Base-by-base conservation (phyloP, 2,888 invertebrate species). In the Acanthosepion esculentum region DNA sequence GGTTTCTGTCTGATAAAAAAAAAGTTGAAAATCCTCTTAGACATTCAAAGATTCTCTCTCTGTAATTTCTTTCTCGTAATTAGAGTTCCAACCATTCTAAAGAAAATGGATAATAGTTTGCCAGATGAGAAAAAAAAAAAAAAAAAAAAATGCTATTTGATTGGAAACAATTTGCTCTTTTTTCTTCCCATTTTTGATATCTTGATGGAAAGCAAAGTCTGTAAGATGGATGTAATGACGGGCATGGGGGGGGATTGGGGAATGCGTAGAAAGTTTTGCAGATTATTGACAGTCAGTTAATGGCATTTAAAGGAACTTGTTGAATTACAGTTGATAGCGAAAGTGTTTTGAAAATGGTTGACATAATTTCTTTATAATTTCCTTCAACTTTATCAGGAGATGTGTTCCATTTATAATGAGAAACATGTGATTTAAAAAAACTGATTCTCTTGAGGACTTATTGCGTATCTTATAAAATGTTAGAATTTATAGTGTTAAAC, bases 201-300 rank as follows among this genome's bases (percentile, higher is more conserved):
- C n/a, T 78, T 78, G 78, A 78, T 78, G 15, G n/a, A 78, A 15
- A 78, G 33, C 0, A 18, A n/a, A 78, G 78, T 33, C n/a, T 78
- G 33, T 15, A 78, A 78, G 78, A 78, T 78, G 78, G 78, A 78
- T 78, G 78, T 78, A 78, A 78, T 33, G 78, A 78, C n/a, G 23
- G n/a, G n/a, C 0, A 8, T 4, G 6, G 18, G 12, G 4, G 29
- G 29, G 6, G 6, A 8, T 7, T 1, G n/a, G 10, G n/a, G 10
- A 78, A 55, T 1, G 33, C n/a, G 12, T n/a, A 15, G 18, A 78
- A 78, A 78, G 78, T 78, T 78, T 78, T 33, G 78, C n/a, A 78
- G 78, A 78, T 78, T 78, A 78, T 78, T 78, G 78, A 78, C 78
- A 78, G 78, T n/a, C 78, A 78, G 78, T 78, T 78, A 78, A 78